phyloP scores from a whole-genome alignment of 64 coral and sea anemone genomes.

The Montipora efflorescens region DNA sequence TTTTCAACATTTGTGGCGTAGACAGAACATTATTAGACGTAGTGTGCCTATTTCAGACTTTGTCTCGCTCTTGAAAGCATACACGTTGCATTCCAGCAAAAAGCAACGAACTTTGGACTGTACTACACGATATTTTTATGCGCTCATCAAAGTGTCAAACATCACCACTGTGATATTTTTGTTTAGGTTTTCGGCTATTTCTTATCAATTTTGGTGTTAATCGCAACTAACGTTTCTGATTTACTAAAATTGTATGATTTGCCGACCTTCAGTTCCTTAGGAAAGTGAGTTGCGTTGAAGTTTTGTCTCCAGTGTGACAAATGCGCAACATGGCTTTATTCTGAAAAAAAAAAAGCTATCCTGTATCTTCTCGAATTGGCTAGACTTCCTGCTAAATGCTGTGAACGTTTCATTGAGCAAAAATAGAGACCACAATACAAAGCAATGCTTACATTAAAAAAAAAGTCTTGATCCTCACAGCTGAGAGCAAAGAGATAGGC shows the following conservation, averaged over 20 bases:
- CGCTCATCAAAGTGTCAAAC: not conserved
- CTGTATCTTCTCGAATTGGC: too few species aligned
- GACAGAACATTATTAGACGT: too few species aligned
- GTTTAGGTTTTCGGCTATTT: not conserved
- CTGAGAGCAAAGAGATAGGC: too few species aligned
- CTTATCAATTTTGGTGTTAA: not conserved
- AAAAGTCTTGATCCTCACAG: too few species aligned
- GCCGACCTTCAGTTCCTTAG: too few species aligned
- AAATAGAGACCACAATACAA: too few species aligned
- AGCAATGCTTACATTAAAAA: too few species aligned
- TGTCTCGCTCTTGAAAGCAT: not conserved
- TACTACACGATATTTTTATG: not conserved
- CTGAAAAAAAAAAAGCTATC: not conserved
- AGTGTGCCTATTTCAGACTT: too few species aligned
- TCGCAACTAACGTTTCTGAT: not conserved
- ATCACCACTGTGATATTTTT: not conserved
- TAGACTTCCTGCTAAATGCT: too few species aligned
- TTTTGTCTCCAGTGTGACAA: not conserved
- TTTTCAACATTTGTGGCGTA: too few species aligned
- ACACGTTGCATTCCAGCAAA: not conserved
- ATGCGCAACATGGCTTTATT: not conserved
- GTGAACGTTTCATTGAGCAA: too few species aligned
- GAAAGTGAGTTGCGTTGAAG: not conserved
- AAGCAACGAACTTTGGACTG: not conserved
- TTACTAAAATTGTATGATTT: not conserved